Percentiles rank a stretch among this genome's conserved stretches.
Conservation (phyloP, 2,797 vertebrate species). For the Diplodus puntazzo region DNA sequence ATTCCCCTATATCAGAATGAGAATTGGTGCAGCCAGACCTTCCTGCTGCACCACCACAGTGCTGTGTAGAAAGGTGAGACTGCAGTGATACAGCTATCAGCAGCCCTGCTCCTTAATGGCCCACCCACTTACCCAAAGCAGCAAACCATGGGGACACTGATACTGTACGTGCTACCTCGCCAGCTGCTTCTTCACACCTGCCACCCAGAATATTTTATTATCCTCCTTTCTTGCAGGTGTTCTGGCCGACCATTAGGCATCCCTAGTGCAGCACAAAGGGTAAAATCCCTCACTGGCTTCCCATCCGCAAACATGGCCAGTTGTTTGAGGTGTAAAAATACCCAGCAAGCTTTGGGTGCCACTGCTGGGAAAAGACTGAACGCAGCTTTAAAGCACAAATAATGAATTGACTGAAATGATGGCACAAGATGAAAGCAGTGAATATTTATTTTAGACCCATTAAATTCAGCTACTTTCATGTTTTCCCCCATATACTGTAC, state of each 20-base stretch:
- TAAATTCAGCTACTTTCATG: slow-evolving; percentile 10
- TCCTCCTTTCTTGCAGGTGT: neutral
- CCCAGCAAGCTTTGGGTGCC: neutral
- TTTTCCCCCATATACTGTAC: neutral
- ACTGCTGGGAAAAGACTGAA: slow-evolving; percentile 10
- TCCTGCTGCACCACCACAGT: too few relatives aligned
- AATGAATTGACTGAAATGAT: slow-evolving; percentile 34
- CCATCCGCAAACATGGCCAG: neutral
- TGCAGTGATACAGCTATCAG: too few relatives aligned
- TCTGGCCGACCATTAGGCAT: neutral
- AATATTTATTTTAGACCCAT: neutral
- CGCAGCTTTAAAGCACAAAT: slow-evolving; percentile 30
- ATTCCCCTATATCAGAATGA: too few relatives aligned
- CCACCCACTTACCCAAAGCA: too few relatives aligned
- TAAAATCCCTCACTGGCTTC: slow-evolving; percentile 6
- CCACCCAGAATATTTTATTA: slow-evolving; percentile 4
- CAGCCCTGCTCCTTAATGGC: too few relatives aligned
- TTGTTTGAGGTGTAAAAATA: neutral
- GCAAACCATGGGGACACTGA: too few relatives aligned
- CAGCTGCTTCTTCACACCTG: neutral
- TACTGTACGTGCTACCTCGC: neutral
- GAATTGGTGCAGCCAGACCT: too few relatives aligned
- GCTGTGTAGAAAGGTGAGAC: too few relatives aligned
- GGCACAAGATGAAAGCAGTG: slow-evolving; percentile 26
- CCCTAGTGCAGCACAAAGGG: neutral